Conservation (phyloP, 1,140 invertebrate species). For the Habropoda laboriosa region DNA sequence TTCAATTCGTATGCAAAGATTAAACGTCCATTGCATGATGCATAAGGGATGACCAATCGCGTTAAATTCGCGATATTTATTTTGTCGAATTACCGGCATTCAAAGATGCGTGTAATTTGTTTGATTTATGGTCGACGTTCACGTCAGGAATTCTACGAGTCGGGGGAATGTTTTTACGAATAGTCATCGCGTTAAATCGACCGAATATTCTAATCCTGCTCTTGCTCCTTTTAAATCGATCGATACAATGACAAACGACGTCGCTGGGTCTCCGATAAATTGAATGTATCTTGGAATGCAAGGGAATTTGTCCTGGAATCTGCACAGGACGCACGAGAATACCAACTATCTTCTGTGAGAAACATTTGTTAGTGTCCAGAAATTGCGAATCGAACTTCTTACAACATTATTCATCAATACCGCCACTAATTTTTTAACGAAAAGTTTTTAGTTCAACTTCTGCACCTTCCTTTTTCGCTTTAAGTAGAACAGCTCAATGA, state of each 20-base stretch:
- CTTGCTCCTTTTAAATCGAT: background rate
- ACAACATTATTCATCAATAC: background rate
- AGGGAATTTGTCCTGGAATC: slow-evolving; percentile 19
- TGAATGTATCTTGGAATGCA: slow-evolving; percentile 31
- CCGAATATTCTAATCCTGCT: slow-evolving; percentile 27
- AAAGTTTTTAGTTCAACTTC: no score
- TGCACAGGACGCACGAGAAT: slow-evolving; percentile 6
- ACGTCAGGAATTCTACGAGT: background rate
- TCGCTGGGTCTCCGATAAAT: slow-evolving; percentile 10
- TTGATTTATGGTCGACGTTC: background rate
- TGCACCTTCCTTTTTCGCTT: no score
- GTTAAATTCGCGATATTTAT: background rate
- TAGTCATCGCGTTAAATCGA: slow-evolving; percentile 11
- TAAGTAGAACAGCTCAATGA: no score
- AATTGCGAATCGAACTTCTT: background rate
- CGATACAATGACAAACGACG: slow-evolving; percentile 32
- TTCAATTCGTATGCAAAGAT: background rate
- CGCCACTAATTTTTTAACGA: no score
- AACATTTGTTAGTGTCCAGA: background rate
- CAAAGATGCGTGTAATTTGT: background rate
- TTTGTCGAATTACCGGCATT: background rate
- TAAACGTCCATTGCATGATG: no score
- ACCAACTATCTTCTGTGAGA: slow-evolving; percentile 1
- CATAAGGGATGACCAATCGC: background rate
- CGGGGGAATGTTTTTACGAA: background rate